These are phyloP conservation scores for Tokudaia muenninki DNA, from an alignment of 2,797 vertebrate species.

Conservation along the genomic window DNA sequence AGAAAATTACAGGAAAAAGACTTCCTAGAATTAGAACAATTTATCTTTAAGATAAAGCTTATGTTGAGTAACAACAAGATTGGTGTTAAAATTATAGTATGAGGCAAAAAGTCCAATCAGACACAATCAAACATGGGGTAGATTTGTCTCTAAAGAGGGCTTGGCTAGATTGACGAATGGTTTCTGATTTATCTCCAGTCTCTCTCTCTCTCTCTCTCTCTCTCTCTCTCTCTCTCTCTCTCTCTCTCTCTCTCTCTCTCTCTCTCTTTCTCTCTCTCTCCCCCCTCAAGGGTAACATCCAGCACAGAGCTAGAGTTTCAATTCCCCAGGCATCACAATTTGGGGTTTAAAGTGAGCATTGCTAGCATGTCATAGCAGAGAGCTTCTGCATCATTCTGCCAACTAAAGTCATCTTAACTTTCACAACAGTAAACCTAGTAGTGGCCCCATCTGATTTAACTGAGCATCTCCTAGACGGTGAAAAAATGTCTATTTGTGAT, in stretches of 20 bases:
- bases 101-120: background rate
- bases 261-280: background rate
- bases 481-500: constrained; percentile 36
- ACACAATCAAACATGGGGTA: background rate
- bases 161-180: background rate
- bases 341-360: background rate
- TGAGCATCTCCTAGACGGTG: background rate
- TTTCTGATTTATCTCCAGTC: constrained; percentile 37
- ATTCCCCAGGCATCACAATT: background rate
- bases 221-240: too few species aligned
- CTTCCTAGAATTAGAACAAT: constrained; percentile 16
- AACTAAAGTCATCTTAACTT: background rate
- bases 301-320: background rate
- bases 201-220: too few species aligned
- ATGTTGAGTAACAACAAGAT: background rate
- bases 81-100: constrained; percentile 1
- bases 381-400: background rate
- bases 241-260: too few species aligned
- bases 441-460: background rate
- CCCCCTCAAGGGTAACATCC: background rate
- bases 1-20: constrained; percentile 10
- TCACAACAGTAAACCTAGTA: constrained; percentile 6
- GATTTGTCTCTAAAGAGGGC: constrained; percentile 21
- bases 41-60: constrained; percentile 38
- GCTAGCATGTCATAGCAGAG: background rate